Percentiles rank a stretch among this genome's conserved stretches.
Conservation (phyloP, 2,113 vertebrate genomes). For the Bubalus kerabau region DNA sequence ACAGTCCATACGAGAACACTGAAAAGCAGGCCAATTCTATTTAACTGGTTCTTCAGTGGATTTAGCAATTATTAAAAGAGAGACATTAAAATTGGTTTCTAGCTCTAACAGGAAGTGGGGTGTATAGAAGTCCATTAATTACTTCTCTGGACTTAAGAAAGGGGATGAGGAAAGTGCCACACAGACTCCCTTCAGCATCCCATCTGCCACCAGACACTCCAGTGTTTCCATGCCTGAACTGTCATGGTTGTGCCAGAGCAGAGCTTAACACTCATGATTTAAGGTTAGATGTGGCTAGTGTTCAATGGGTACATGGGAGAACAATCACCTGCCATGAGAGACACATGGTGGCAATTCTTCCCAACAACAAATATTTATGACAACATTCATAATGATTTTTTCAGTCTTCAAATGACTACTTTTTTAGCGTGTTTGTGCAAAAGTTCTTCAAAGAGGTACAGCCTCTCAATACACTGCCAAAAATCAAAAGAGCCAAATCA, state of each 20-base stretch:
- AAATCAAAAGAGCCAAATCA: background rate
- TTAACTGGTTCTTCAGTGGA: background rate
- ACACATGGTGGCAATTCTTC: background rate
- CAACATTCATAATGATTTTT: background rate
- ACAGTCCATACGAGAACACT: background rate
- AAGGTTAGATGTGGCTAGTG: background rate
- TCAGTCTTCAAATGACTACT: background rate
- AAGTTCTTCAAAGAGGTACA: background rate
- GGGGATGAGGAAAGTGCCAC: background rate
- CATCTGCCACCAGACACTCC: background rate
- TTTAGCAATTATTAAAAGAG: background rate
- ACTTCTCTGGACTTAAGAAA: background rate
- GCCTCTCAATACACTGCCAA: background rate
- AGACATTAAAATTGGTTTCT: background rate
- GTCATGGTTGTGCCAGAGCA: rapidly evolving
- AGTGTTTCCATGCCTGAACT: too few relatives aligned
- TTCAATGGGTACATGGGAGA: background rate
- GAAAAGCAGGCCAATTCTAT: background rate
- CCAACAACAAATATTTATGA: background rate
- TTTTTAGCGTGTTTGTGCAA: background rate
- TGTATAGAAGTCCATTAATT: background rate
- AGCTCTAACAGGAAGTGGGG: background rate
- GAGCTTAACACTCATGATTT: background rate
- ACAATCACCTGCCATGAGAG: background rate
- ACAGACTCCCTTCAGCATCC: rapidly evolving